Conservation (phyloP, 53 echinoderm and acorn worm genomes). For the Paelopatides confundens region DNA sequence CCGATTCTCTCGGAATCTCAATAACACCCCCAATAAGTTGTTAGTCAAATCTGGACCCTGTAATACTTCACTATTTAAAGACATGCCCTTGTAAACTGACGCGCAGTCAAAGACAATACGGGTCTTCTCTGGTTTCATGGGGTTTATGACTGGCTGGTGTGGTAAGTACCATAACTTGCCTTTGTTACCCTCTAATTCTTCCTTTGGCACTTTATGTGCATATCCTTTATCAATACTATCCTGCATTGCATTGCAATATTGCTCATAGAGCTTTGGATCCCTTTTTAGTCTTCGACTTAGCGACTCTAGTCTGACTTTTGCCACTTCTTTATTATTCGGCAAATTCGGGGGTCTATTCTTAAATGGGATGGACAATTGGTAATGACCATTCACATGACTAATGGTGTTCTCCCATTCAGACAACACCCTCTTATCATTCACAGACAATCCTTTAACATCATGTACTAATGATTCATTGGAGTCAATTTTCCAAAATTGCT, state of each 20-base stretch:
- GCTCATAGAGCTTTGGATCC: constrained; percentile 43
- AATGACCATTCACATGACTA: constrained; percentile 49
- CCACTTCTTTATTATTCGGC: constrained; percentile 57
- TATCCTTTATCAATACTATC: constrained; percentile 22
- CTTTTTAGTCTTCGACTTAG: constrained; percentile 49
- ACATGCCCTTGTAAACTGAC: constrained; percentile 40
- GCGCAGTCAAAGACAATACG: constrained; percentile 61
- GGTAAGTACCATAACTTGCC: constrained; percentile 75
- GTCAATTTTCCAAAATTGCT: constrained; percentile 70
- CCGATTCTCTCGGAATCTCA: constrained; percentile 56
- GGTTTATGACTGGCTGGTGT: constrained; percentile 65
- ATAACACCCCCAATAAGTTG: constrained; percentile 65
- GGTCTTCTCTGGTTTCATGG: constrained; percentile 40
- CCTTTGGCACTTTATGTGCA: neutral
- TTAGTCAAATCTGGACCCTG: constrained; percentile 81
- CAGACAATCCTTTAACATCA: constrained; percentile 48
- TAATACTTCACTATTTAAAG: constrained; percentile 60
- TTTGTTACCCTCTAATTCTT: constrained; percentile 2
- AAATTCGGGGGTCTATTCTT: neutral
- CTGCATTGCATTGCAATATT: constrained; percentile 33
- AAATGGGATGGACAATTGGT: constrained; percentile 68
- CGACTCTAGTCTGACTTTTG: constrained; percentile 51
- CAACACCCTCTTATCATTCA: constrained; percentile 61
- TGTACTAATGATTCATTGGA: constrained; percentile 50
- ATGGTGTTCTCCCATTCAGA: constrained; percentile 60